Conservation (phyloP, 1,140 invertebrate species). For the Ruditapes philippinarum region DNA sequence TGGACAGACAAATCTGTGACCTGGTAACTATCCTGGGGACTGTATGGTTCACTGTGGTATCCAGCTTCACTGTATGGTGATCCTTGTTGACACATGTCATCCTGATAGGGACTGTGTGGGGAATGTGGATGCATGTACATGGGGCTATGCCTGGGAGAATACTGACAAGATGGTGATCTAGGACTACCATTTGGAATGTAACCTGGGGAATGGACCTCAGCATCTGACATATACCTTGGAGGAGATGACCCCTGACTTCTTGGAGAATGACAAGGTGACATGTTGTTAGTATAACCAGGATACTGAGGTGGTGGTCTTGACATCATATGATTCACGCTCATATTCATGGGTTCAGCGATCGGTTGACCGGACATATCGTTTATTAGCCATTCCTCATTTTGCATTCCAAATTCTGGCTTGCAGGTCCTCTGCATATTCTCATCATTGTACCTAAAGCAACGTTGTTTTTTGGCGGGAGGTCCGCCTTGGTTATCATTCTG, state of each 20-base stretch:
- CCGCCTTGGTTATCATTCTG: conserved; percentile 59
- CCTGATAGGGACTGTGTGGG: conserved; percentile 44
- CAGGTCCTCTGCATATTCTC: conserved; percentile 1
- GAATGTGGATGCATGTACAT: conserved; percentile 30
- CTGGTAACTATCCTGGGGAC: conserved; percentile 43
- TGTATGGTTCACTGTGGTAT: conserved; percentile 43
- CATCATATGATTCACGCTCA: conserved; percentile 20
- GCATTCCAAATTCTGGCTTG: conserved; percentile 38
- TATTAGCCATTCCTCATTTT: conserved; percentile 42
- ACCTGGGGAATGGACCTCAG: conserved; percentile 38
- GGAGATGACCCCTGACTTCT: conserved; percentile 38
- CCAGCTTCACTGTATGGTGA: conserved; percentile 46
- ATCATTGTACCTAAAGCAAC: conserved; percentile 19
- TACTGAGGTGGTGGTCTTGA: conserved; percentile 55
- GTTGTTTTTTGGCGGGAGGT: conserved; percentile 1
- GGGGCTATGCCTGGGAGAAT: conserved; percentile 54
- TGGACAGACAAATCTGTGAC: conserved; percentile 53
- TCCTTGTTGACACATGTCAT: conserved; percentile 31
- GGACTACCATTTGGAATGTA: conserved; percentile 57
- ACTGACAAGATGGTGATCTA: conserved; percentile 40
- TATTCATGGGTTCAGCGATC: conserved; percentile 48
- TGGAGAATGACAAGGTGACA: conserved; percentile 53
- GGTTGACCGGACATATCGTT: neutral
- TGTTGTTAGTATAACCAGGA: conserved; percentile 23
- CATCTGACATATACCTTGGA: conserved; percentile 58